A percentile compares a stretch with the other conserved stretches of the same genome.
These are phyloP conservation scores for Psettodes erumei DNA, from an alignment of 2,113 vertebrate genomes.

Conservation along the genomic window DNA sequence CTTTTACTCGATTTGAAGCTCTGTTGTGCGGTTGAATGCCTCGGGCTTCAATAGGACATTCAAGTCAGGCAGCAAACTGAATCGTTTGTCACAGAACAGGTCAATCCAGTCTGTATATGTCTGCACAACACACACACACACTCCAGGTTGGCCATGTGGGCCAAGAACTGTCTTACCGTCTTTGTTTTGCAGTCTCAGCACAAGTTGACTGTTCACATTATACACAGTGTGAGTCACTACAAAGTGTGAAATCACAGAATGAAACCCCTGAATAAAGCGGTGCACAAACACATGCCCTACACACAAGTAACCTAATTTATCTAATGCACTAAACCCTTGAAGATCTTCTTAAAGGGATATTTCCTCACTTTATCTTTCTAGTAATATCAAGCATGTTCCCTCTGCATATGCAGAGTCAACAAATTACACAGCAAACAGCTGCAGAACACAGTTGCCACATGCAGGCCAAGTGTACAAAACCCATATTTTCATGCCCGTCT, in stretches of 20 bases:
- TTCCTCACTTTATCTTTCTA: background rate
- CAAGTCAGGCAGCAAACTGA: slow-evolving; percentile 32
- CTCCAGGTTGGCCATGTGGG: background rate
- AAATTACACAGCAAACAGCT: background rate
- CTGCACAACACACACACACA: background rate
- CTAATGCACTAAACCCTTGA: no score
- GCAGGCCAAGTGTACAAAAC: background rate
- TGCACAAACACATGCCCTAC: background rate
- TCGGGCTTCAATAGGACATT: slow-evolving; percentile 58
- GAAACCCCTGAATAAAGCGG: background rate
- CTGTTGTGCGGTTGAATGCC: background rate
- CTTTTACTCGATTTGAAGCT: slow-evolving; percentile 6
- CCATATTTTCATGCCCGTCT: background rate
- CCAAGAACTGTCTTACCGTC: background rate
- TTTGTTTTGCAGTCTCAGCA: slow-evolving; percentile 19
- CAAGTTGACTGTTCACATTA: background rate
- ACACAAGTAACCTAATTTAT: no score
- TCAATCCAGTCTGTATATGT: slow-evolving; percentile 21
- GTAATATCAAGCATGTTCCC: background rate
- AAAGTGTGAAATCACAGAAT: background rate
- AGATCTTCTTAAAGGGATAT: background rate
- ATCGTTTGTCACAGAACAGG: slow-evolving; percentile 16
- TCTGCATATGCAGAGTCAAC: background rate
- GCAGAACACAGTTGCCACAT: background rate
- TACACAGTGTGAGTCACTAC: background rate